Evolutionary conservation across 2,797 vertebrate species (phyloP).

Genomic region (Oreochromis grahami): DNA sequence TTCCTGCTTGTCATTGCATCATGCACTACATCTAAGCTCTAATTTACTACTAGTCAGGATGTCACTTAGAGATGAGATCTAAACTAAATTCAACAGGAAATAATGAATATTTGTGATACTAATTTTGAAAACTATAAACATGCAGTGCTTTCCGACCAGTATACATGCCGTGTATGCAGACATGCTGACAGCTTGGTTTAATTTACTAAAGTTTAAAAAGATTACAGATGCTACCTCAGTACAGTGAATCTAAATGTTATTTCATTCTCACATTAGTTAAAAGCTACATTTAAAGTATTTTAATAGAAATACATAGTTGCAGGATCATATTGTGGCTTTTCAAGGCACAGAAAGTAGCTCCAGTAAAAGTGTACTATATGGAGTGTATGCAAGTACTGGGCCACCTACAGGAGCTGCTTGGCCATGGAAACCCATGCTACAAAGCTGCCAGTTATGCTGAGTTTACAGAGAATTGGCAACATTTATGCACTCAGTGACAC

Average conservation of each 20-base stretch:
- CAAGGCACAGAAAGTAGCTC: neutral
- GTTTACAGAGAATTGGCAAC: neutral
- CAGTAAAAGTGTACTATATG: neutral
- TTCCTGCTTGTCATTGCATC: conserved; percentile 17
- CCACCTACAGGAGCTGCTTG: neutral
- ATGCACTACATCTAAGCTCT: neutral
- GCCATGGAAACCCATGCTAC: neutral
- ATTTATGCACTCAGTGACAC: neutral
- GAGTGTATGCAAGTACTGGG: neutral
- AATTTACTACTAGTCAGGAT: neutral
- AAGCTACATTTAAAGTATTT: neutral
- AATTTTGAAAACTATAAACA: neutral
- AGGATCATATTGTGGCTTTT: neutral
- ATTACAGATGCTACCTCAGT: neutral
- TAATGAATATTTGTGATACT: neutral
- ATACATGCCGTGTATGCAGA: neutral
- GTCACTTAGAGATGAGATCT: neutral
- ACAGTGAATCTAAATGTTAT: neutral
- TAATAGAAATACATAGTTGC: neutral
- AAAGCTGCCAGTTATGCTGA: neutral
- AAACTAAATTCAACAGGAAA: neutral
- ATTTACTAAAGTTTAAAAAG: neutral
- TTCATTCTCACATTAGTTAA: neutral
- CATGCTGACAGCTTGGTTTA: neutral
- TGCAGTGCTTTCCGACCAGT: neutral